Evolutionary conservation across 1,140 invertebrate genomes (phyloP).

Genomic region (Eriosoma lanigerum): DNA sequence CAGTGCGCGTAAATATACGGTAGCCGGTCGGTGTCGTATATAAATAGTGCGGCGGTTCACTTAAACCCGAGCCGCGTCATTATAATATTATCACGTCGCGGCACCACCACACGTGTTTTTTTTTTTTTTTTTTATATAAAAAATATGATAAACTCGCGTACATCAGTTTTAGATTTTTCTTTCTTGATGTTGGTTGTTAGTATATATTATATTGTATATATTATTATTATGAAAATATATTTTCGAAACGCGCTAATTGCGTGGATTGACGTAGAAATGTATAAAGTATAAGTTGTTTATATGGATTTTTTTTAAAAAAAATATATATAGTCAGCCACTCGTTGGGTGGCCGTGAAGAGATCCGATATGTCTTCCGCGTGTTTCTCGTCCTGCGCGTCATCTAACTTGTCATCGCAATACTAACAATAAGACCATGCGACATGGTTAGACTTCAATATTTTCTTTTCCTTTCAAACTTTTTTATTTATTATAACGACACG

Average conservation of each 20-base stretch:
- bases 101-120: not conserved
- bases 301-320: conserved; percentile 20
- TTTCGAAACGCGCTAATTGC: conserved; percentile 18
- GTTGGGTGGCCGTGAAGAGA: conserved; percentile 23
- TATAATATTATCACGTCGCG: not conserved
- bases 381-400: not conserved
- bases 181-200: no score
- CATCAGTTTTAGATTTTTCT: no score
- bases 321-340: not conserved
- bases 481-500: no score
- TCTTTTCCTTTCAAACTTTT: not conserved
- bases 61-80: no score
- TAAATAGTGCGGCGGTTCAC: no score
- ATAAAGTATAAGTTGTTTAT: no score
- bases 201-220: no score
- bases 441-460: not conserved
- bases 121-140: no score
- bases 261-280: not conserved
- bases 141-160: no score
- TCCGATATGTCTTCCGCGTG: conserved; percentile 33
- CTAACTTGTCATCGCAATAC: conserved; percentile 11
- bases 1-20: not conserved
- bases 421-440: not conserved
- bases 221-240: not conserved
- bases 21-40: not conserved